Percentiles rank a stretch among this genome's conserved stretches.
Conservation (phyloP, 2,888 invertebrate genomes). For the Oligia strigilis region DNA sequence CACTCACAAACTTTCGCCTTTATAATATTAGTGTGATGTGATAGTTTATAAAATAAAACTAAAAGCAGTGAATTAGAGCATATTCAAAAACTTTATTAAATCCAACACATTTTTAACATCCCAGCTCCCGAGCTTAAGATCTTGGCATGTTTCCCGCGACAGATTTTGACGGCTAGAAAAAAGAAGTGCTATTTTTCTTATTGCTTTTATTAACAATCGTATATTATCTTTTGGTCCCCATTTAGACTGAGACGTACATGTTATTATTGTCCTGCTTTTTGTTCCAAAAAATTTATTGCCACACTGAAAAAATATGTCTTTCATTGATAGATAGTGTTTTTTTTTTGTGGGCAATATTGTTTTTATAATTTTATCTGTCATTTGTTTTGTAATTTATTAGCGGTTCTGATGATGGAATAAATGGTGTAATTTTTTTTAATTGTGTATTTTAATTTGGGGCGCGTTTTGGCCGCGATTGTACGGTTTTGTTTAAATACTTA, state of each 20-base stretch:
- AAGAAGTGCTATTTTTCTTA: slow-evolving; percentile 71
- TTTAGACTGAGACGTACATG: slow-evolving; percentile 60
- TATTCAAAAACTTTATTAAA: slow-evolving; percentile 29
- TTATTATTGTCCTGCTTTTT: slow-evolving; percentile 56
- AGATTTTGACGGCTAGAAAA: slow-evolving; percentile 66
- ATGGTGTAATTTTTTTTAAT: slow-evolving; percentile 26
- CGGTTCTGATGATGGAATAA: slow-evolving; percentile 40
- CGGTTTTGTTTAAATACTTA: slow-evolving; percentile 6
- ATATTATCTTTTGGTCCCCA: slow-evolving; percentile 69
- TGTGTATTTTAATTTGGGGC: background rate
- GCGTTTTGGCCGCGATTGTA: slow-evolving; percentile 18
- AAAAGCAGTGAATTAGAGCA: background rate
- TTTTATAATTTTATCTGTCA: slow-evolving; percentile 36
- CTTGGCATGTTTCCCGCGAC: slow-evolving; percentile 73
- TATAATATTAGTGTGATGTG: too few species aligned
- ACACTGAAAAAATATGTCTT: slow-evolving; percentile 26
- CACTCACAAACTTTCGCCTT: too few species aligned
- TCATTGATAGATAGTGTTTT: slow-evolving; percentile 35
- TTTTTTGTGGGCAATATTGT: slow-evolving; percentile 14
- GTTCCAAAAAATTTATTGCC: slow-evolving; percentile 55
- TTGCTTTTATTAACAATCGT: slow-evolving; percentile 75
- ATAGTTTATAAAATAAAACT: background rate
- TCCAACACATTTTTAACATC: slow-evolving; percentile 39
- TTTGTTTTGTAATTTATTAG: slow-evolving; percentile 47
- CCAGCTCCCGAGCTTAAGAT: slow-evolving; percentile 48